Percentiles rank a stretch among this genome's conserved stretches.
Conservation (phyloP, 2,797 vertebrate genomes). For the Eidolon dupreanum region DNA sequence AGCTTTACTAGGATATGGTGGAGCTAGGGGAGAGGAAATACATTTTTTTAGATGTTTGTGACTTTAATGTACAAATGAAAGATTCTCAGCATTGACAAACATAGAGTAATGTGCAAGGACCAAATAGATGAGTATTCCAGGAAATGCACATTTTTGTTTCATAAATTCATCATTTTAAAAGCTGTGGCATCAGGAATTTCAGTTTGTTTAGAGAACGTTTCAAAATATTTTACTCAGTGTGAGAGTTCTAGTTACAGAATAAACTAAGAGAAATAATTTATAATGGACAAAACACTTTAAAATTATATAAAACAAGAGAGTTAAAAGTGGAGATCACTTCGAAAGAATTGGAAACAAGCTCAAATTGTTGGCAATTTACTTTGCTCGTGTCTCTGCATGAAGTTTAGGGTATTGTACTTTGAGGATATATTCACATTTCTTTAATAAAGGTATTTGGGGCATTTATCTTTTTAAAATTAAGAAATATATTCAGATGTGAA, state of each 20-base stretch:
- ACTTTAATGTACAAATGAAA: not conserved
- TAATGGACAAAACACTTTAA: constrained; percentile 33
- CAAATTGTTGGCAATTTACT: constrained; percentile 3
- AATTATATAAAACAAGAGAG: constrained; percentile 2
- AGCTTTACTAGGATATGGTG: not conserved
- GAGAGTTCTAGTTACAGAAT: not conserved
- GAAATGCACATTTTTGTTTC: not conserved
- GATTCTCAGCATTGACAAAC: not conserved
- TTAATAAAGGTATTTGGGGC: not conserved
- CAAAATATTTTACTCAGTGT: constrained; percentile 24
- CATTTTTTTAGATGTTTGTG: constrained; percentile 38
- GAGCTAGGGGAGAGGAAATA: not conserved
- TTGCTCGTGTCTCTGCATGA: not conserved
- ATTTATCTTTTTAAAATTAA: constrained; percentile 48
- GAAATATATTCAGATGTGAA: constrained; percentile 16
- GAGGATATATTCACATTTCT: not conserved
- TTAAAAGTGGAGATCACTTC: constrained; percentile 1
- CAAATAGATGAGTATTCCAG: not conserved
- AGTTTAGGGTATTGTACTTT: not conserved
- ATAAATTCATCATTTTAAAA: constrained; percentile 50
- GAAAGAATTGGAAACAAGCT: constrained; percentile 44
- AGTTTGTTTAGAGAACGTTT: constrained; percentile 59
- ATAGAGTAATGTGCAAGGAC: not conserved
- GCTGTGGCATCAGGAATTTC: constrained; percentile 15
- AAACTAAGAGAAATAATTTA: constrained; percentile 49